Evolutionary conservation across 2,888 invertebrate species (phyloP).

Genomic region (Didymodactylos carnosus): DNA sequence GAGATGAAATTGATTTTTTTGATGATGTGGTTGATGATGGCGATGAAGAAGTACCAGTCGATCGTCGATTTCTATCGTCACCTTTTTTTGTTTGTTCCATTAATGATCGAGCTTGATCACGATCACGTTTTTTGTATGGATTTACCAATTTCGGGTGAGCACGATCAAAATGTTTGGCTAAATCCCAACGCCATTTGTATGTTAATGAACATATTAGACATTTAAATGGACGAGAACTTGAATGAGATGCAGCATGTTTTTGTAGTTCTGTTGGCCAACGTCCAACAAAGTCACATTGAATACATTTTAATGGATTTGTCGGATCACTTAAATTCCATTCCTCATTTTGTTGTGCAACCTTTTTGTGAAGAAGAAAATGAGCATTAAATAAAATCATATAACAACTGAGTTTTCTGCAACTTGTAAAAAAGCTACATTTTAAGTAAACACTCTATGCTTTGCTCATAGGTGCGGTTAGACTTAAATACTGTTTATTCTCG

Average conservation of each 20-base stretch:
- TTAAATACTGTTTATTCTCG: too few relatives aligned
- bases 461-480: too few relatives aligned
- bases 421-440: too few relatives aligned
- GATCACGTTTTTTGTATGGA: slow-evolving; percentile 27
- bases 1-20: too few relatives aligned
- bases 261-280: slow-evolving; percentile 31
- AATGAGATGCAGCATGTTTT: slow-evolving; percentile 31
- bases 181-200: slow-evolving; percentile 33
- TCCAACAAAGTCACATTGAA: slow-evolving; percentile 29
- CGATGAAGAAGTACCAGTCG: background rate
- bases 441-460: too few relatives aligned
- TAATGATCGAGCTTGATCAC: slow-evolving; percentile 13
- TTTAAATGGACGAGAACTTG: slow-evolving; percentile 27
- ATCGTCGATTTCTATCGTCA: slow-evolving; percentile 2
- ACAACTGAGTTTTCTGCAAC: too few relatives aligned
- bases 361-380: too few relatives aligned
- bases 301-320: slow-evolving; percentile 24
- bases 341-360: slow-evolving; percentile 15
- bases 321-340: slow-evolving; percentile 15
- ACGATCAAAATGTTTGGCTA: slow-evolving; percentile 32
- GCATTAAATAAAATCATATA: too few relatives aligned
- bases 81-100: background rate
- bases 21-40: background rate
- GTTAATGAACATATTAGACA: slow-evolving; percentile 31
- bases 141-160: slow-evolving; percentile 26